phyloP scores from a whole-genome alignment of 1,140 invertebrate species.

The Chironomus tepperi region DNA sequence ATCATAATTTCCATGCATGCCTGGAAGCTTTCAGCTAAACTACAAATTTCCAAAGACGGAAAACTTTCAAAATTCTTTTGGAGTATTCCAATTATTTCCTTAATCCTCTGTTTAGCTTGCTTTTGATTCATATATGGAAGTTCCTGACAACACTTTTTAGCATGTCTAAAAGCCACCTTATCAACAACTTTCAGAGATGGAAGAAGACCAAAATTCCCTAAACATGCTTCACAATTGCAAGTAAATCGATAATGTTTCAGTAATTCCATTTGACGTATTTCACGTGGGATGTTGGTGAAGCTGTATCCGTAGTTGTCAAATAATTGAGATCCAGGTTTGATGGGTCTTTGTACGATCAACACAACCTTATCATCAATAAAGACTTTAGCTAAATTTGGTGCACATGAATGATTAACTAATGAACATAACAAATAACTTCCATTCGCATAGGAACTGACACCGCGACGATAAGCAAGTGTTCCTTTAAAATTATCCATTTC shows the following conservation, averaged over 20 bases:
- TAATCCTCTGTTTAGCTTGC: not conserved
- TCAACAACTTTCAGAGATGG: not conserved
- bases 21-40: not conserved
- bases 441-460: not conserved
- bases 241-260: not conserved
- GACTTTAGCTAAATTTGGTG: not conserved
- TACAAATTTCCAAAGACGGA: not conserved
- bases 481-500: not conserved
- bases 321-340: not conserved
- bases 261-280: not conserved
- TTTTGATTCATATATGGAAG: not conserved
- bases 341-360: not conserved
- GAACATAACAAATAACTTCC: not conserved
- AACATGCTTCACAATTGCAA: not conserved
- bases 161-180: not conserved
- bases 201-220: not conserved
- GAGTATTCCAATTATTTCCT: not conserved
- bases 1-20: not conserved
- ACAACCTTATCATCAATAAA: not conserved
- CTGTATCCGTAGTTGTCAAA: slow-evolving; percentile 5
- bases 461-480: not conserved
- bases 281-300: not conserved
- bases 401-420: not conserved
- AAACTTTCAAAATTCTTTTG: not conserved
- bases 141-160: not conserved